Evolutionary conservation across 2,797 vertebrate genomes (phyloP), one percentile per base, ranked within the genome.

Genomic region (Sebastes iracundus): DNA sequence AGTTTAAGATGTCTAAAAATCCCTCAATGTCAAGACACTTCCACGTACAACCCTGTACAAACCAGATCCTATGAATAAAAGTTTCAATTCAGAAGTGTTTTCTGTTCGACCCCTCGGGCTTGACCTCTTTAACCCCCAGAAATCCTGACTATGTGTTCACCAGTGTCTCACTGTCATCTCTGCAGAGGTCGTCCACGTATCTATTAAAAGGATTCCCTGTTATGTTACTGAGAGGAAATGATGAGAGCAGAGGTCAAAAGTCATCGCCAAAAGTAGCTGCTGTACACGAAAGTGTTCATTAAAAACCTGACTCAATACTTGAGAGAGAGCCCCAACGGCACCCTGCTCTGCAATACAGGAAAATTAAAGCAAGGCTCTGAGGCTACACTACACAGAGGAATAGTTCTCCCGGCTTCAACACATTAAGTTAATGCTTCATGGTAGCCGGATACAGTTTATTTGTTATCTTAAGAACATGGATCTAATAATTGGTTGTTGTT

Each of bases 301-400:
- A 80, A 83, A 85, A 88, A 60, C 30, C 59, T 63, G 62, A 84
- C 74, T 84, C 73, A 55, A 6, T 55, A 42, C 42, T 59, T 33
- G 25, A 67, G 72, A 76, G 60, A 64, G 32, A 42, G n/a, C 27
- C 20, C 46, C 35, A 18, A 9, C 16, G 6, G 75, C 38, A 27
- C 62, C 63, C 49, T 25, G 72, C 33, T 49, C 28, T 25, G 52
- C 22, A 12, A 53, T 27, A 55, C 32, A 64, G 59, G 58, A 62
- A 52, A 53, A 73, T 79, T 5, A 74, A 59, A 68, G 49, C 18
- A 11, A 30, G 7, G 30, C 33, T 72, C 60, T 4, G 53, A 79
- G 35, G 60, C 27, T 11, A 2, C 33, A 32, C 18, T 13, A 20
- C 53, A 66, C 33, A 23, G 6, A 74, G 63, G 58, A 27, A 55